phyloP scores from a whole-genome alignment of 2,797 vertebrate species.

The Pogoniulus pusillus region DNA sequence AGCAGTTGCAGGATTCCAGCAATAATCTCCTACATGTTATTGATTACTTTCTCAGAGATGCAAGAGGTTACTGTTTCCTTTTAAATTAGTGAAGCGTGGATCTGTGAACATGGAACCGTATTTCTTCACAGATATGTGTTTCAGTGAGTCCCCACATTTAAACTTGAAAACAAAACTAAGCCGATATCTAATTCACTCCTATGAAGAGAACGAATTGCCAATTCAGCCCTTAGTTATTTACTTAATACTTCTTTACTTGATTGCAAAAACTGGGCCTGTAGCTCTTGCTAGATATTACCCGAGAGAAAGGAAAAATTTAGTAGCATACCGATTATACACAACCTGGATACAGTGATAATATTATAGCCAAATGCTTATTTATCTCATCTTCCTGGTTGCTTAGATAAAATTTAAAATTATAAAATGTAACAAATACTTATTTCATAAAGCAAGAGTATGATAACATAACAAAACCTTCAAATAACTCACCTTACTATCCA shows the following conservation, averaged over 20 bases:
- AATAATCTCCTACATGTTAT: conserved; percentile 13
- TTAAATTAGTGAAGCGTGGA: conserved; percentile 13
- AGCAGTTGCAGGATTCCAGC: not conserved
- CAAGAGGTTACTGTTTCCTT: conserved; percentile 30
- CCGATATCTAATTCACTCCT: conserved; percentile 1
- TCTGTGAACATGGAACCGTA: not conserved
- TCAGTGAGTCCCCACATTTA: not conserved
- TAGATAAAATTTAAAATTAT: not conserved
- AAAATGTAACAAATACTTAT: conserved; percentile 47
- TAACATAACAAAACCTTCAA: not conserved
- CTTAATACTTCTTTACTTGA: not conserved
- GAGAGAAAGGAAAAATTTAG: conserved; percentile 14
- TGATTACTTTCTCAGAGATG: not conserved
- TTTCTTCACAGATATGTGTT: not conserved
- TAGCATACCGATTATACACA: not conserved
- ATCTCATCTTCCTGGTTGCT: not conserved
- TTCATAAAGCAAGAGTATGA: not conserved
- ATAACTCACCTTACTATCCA: not conserved
- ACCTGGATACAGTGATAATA: not conserved
- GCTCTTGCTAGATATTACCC: not conserved
- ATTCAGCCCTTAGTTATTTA: conserved; percentile 27
- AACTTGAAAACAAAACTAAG: conserved; percentile 2
- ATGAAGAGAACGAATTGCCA: not conserved
- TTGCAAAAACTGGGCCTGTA: not conserved
- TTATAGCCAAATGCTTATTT: not conserved